Base-by-base conservation (phyloP, 2,797 vertebrate species). In the Alcedo quadribrachys region DNA sequence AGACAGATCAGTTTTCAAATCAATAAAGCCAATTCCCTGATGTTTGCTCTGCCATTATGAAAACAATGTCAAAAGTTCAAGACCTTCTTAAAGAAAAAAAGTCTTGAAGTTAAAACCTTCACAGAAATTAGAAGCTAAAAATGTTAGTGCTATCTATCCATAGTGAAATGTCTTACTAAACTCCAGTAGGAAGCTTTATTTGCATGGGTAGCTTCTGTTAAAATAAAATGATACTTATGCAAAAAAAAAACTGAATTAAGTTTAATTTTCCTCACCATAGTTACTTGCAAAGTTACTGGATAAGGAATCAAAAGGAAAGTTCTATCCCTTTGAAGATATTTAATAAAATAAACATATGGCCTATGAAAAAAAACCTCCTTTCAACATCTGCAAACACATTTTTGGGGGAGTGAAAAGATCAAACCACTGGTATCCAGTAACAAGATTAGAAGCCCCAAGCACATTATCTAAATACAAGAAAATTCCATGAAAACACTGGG, bases 291-390 rank as follows among this genome's bases (percentile, higher is more conserved):
- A 89, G 73, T 87, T 96, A 92, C 71, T 76, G 37, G 61, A 71
- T 32, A 71, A 78, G 86, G 55, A 76, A 35, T 69, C 83, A 5
- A 57, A 84, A 85, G 66, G 51, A 77, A 92, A 92, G 51, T 33
- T 85, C 68, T 70, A 85, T 89, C 94, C 91, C 94, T 91, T 92
- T 91, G 85, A 95, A 95, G 77, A 83, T 46, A 89, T 77, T 45
- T 32, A 54, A 46, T 8, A 54, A 42, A 69, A 77, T 9, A 55
- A 85, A 75, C 50, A n/a, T 82, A 87, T 82, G 27, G 9, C 21
- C 32, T 45, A 32, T 13, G 13, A 48, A n/a, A 54, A 30, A 55
- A 84, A 61, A 43, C 6, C 46, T 28, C 42, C 46, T 48, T n/a
- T n/a, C 53, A 27, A 19, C 10, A 66, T 53, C 46, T 54, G 22